phyloP scores from a whole-genome alignment of 2,888 invertebrate species.

The Eupithecia inturbata region DNA sequence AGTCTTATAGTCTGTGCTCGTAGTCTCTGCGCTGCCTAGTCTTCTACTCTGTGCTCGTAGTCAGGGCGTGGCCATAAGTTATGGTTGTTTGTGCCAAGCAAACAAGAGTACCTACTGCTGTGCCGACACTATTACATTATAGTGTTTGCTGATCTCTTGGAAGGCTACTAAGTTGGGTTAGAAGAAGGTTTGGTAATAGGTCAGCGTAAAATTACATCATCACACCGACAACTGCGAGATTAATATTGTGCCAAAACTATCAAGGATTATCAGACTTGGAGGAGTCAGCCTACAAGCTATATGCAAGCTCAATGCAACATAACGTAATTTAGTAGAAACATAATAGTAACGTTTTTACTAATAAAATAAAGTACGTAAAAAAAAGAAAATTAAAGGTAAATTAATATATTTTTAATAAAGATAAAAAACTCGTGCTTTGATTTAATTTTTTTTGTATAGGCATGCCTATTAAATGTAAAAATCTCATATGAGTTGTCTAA shows the following conservation, averaged over 20 bases:
- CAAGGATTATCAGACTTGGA: background rate
- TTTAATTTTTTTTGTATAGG: no score
- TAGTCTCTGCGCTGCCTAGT: conserved; percentile 2
- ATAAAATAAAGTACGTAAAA: background rate
- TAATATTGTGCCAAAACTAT: background rate
- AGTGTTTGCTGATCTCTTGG: background rate
- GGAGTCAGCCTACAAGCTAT: background rate
- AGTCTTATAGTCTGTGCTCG: background rate
- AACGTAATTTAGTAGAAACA: background rate
- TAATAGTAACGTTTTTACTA: background rate
- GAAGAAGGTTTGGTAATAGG: background rate
- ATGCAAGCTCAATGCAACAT: background rate
- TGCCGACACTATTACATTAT: background rate
- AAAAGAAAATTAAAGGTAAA: no score
- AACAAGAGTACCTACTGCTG: background rate
- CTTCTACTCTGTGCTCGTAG: background rate
- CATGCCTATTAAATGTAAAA: no score
- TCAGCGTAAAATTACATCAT: background rate
- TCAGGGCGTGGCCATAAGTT: background rate
- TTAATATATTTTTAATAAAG: no score
- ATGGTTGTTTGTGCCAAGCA: background rate
- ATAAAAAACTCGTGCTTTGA: no score
- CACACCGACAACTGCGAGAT: background rate
- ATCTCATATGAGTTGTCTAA: no score
- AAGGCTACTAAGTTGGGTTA: background rate